Percentiles rank a stretch among this genome's conserved stretches.
These are phyloP conservation scores for Pogoniulus pusillus DNA, from an alignment of 2,797 vertebrate genomes.

Conservation along the genomic window DNA sequence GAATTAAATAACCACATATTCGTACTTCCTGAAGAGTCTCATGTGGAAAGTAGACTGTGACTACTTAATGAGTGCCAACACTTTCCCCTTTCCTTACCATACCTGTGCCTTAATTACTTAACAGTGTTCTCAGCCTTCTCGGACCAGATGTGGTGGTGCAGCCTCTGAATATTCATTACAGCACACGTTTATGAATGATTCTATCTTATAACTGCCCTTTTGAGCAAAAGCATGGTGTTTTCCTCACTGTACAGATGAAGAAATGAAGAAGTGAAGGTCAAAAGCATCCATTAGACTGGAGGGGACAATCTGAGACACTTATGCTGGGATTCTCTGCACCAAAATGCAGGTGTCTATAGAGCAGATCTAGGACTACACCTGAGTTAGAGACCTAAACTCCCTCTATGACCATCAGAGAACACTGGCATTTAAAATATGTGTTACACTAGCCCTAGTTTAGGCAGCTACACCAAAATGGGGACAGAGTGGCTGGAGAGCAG, in stretches of 20 bases:
- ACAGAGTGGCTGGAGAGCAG: too few species aligned
- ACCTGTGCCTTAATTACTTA: background rate
- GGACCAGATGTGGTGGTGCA: background rate
- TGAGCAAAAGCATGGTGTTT: background rate
- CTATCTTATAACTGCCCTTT: background rate
- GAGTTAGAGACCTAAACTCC: background rate
- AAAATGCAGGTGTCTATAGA: background rate
- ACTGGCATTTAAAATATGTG: background rate
- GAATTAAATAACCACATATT: conserved; percentile 22
- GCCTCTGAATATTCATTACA: background rate
- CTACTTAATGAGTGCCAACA: background rate
- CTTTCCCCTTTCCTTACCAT: background rate
- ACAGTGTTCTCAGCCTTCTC: background rate
- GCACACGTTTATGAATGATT: background rate
- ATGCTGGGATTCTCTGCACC: background rate
- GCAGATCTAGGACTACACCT: background rate
- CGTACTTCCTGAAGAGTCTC: background rate
- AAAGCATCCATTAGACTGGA: background rate
- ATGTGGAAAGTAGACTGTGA: background rate
- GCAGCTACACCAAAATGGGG: background rate
- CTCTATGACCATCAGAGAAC: background rate
- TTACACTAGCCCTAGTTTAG: background rate
- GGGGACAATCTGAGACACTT: background rate
- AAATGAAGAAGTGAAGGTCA: background rate
- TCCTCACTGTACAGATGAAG: background rate